Conservation (phyloP, 2,797 vertebrate species). For the Cygnus olor region DNA sequence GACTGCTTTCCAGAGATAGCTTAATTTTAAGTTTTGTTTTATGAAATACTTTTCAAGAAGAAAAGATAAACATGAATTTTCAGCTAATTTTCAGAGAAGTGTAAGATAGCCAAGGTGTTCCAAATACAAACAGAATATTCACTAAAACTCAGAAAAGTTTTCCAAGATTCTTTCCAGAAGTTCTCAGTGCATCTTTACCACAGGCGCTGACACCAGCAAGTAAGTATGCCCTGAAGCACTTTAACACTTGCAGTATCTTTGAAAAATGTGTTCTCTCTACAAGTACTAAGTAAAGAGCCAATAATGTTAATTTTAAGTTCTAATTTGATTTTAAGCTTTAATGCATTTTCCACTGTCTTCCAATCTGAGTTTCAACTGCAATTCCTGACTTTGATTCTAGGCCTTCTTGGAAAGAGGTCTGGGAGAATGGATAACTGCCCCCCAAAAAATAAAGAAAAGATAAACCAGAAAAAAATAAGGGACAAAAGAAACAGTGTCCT, state of each 20-base stretch:
- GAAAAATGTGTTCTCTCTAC: background rate
- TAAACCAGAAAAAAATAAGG: background rate
- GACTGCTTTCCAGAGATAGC: background rate
- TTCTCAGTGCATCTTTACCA: background rate
- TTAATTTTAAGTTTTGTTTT: background rate
- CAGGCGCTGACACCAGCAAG: background rate
- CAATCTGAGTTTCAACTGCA: background rate
- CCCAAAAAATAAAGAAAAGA: background rate
- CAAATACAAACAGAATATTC: background rate
- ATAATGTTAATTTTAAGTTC: background rate
- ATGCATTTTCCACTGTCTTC: background rate
- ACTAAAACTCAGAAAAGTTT: background rate
- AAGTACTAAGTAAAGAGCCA: background rate
- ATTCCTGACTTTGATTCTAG: background rate
- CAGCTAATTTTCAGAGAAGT: background rate
- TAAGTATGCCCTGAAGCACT: background rate
- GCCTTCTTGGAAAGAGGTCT: background rate
- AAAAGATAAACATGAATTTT: accelerated
- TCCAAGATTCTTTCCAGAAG: background rate
- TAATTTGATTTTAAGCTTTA: background rate
- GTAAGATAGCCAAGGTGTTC: background rate
- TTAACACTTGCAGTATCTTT: background rate
- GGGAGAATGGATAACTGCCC: background rate
- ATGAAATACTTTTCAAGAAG: background rate
- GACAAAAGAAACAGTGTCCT: background rate